A percentile compares a stretch with the other conserved stretches of the same genome.
These are phyloP conservation scores for Perithous albicinctus DNA, from an alignment of 2,888 invertebrate species.

Conservation along the genomic window DNA sequence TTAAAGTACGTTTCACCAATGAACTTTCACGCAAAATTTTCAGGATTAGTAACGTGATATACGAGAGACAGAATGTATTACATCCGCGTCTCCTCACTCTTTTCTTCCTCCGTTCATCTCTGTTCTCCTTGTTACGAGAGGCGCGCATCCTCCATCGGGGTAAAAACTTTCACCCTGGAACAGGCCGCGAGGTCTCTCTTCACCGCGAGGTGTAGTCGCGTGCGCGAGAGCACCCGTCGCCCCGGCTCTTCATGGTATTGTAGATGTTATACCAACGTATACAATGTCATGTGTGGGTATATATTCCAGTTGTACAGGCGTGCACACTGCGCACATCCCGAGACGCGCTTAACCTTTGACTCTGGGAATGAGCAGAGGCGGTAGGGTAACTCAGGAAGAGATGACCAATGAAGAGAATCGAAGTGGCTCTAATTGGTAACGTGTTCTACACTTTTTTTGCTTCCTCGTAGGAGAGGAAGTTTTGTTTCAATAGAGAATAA, in stretches of 20 bases:
- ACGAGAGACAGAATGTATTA: conserved; percentile 36
- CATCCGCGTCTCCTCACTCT: conserved; percentile 36
- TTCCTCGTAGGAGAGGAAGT: too few relatives aligned
- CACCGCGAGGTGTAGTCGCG: conserved; percentile 56
- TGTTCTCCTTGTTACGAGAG: conserved; percentile 25
- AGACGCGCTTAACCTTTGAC: conserved; percentile 76
- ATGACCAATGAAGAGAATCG: not conserved
- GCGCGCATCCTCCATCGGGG: conserved; percentile 56
- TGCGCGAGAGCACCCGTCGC: conserved; percentile 42
- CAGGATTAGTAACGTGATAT: conserved; percentile 51
- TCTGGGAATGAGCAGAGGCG: conserved; percentile 69
- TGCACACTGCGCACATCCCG: conserved; percentile 69
- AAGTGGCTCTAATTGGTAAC: too few relatives aligned
- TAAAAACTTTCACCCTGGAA: conserved; percentile 65
- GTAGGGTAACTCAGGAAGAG: not conserved
- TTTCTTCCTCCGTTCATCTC: conserved; percentile 11
- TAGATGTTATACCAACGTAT: conserved; percentile 29
- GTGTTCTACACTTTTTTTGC: too few relatives aligned
- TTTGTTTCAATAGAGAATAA: too few relatives aligned
- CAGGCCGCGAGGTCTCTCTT: conserved; percentile 36
- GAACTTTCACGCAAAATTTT: conserved; percentile 61
- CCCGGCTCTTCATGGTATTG: conserved; percentile 48
- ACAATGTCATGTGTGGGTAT: conserved; percentile 16
- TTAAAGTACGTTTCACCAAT: conserved; percentile 16
- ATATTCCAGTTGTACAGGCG: conserved; percentile 23